These are phyloP conservation scores for Microtus agrestis DNA, from an alignment of 2,797 vertebrate species.

Conservation along the genomic window DNA sequence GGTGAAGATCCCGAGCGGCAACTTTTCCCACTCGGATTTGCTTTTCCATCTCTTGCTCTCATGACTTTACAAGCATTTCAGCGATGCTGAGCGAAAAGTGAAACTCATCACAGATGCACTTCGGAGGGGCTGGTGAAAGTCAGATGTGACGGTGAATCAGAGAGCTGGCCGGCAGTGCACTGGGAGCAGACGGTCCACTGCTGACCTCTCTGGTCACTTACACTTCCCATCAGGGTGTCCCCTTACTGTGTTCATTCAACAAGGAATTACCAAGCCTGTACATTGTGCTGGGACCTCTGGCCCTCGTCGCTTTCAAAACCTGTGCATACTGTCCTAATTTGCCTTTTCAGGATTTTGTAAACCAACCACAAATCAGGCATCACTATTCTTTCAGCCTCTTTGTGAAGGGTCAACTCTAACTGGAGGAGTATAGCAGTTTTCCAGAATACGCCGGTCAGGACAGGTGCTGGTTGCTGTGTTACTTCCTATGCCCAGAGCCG, in stretches of 20 bases:
- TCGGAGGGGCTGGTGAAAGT: not conserved
- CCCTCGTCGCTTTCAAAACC: not conserved
- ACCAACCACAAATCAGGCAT: not conserved
- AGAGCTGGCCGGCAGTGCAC: rapidly evolving
- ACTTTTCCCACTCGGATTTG: not conserved
- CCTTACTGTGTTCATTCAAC: not conserved
- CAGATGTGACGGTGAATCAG: no score
- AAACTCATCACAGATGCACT: rapidly evolving
- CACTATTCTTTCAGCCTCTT: not conserved
- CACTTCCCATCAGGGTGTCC: not conserved
- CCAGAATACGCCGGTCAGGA: not conserved
- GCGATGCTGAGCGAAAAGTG: not conserved
- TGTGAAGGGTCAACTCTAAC: not conserved
- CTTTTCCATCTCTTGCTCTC: not conserved
- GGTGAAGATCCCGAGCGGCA: not conserved
- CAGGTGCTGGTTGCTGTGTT: not conserved
- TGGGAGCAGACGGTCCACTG: not conserved
- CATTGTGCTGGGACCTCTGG: not conserved
- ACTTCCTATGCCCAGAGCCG: rapidly evolving
- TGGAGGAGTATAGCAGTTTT: not conserved
- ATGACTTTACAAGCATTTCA: not conserved
- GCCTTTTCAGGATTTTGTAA: not conserved
- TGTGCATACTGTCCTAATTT: not conserved
- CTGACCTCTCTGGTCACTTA: rapidly evolving
- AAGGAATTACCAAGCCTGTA: not conserved